Evolutionary conservation across 1,140 invertebrate species (phyloP), one percentile per base, ranked within the genome.

Genomic region (Adoxophyes honmai): DNA sequence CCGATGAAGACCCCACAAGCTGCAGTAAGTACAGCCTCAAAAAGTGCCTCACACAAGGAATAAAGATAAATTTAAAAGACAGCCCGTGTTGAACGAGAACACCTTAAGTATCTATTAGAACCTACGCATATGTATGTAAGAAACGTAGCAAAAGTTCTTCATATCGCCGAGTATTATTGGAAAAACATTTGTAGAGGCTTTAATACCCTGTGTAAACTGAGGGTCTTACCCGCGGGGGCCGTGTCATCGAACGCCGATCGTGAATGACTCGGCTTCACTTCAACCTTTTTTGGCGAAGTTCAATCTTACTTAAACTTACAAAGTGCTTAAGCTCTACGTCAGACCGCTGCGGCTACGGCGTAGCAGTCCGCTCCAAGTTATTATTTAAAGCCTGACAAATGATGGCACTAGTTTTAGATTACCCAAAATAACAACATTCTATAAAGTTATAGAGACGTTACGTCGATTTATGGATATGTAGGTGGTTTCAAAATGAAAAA

Each of bases 1-100:
- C 92, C 0, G 95, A 96, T 78, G 95, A 96, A 81, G 90, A 93
- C 69, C 86, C 91, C 0, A 73, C 82, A 14, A 82, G 90, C 37
- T 94, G 94, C 85, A 92, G 95, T 96, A 89, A 93, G 93, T 93
- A 68, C 44, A 34, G 33, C 1, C 37, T 13, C 14, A 21, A 51
- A 34, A 44, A 37, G 37, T 55, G 21, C 2, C 21, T 2, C 21
- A 6, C 21, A 28, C 2, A 28, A 28, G 2, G 6, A 28, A 28
- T 28, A 3, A 2, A 28, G 21, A 28, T 28, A 28, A 28, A 3
- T 28, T 28, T 28, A 28, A 28, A 28, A 28, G 2, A 6, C 2
- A 28, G 21, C 21, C 6, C 21, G 2, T 3, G 21, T 28, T 28
- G 21, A 28, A 6, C 11, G 39, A 65, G 67, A 72, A 69, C 60